Conservation (phyloP, 2,888 invertebrate genomes). For the Trimorus sp. region DNA sequence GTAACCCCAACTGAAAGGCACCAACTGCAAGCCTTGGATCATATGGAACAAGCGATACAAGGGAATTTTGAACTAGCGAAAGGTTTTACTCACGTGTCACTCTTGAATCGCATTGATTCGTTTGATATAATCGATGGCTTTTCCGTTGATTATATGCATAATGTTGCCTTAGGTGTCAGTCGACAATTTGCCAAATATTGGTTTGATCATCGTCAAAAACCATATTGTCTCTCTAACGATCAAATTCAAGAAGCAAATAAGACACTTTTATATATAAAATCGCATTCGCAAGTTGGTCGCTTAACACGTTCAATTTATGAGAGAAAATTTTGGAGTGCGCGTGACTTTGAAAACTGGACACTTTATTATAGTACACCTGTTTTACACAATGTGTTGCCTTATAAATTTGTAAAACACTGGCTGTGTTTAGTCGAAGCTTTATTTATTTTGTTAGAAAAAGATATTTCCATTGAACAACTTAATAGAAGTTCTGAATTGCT, state of each 20-base stretch:
- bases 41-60: too few relatives aligned
- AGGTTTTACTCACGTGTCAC: too few relatives aligned
- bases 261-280: conserved; percentile 8
- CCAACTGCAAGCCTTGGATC: too few relatives aligned
- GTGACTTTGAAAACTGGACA: not conserved
- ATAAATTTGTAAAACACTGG: conserved; percentile 18
- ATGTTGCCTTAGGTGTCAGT: too few relatives aligned
- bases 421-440: not conserved
- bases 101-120: too few relatives aligned
- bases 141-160: too few relatives aligned
- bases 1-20: too few relatives aligned
- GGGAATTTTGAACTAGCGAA: too few relatives aligned
- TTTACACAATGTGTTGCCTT: conserved; percentile 7
- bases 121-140: too few relatives aligned
- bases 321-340: conserved; percentile 21
- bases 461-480: conserved; percentile 1
- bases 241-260: not conserved
- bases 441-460: conserved; percentile 1
- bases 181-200: too few relatives aligned
- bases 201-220: too few relatives aligned
- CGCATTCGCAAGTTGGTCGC: conserved; percentile 20
- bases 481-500: conserved; percentile 6
- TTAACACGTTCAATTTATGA: conserved; percentile 9
- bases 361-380: conserved; percentile 14
- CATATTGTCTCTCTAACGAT: not conserved